Percentiles rank a stretch among this genome's conserved stretches.
phyloP scores from a whole-genome alignment of 2,797 vertebrate genomes.

The Petrocephalus schoutedeni region DNA sequence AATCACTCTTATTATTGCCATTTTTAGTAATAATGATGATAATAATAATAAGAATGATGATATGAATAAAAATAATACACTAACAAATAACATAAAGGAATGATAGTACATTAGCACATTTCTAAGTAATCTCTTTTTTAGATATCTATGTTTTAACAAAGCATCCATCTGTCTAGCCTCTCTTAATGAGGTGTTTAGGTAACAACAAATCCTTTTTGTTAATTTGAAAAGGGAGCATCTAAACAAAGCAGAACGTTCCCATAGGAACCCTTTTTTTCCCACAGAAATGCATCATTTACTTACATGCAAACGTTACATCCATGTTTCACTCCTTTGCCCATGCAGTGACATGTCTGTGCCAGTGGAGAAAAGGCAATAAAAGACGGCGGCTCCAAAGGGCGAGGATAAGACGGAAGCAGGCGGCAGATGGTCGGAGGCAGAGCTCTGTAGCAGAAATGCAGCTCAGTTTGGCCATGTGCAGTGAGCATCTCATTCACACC shows the following conservation, averaged over 20 bases:
- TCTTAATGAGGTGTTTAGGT: background rate
- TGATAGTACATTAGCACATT: background rate
- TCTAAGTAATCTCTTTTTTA: background rate
- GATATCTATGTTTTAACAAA: background rate
- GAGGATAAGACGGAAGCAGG: constrained; percentile 10
- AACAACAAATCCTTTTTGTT: constrained; percentile 5
- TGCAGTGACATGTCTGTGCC: constrained; percentile 30
- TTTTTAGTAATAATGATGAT: background rate
- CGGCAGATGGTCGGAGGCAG: constrained; percentile 25
- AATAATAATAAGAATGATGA: background rate
- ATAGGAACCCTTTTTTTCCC: background rate
- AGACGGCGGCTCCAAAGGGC: constrained; percentile 15
- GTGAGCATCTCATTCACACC: constrained; percentile 42
- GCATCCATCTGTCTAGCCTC: background rate
- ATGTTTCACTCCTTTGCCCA: constrained; percentile 28
- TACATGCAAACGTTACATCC: constrained; percentile 37
- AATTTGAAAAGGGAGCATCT: background rate
- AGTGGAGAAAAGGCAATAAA: constrained; percentile 19
- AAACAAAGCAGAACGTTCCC: background rate
- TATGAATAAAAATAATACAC: background rate
- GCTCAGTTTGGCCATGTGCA: constrained; percentile 56
- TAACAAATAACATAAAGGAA: background rate
- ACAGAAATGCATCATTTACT: constrained; percentile 30
- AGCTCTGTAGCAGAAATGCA: constrained; percentile 32
- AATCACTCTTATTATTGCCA: background rate